Percentiles rank a stretch among this genome's conserved stretches.
Conservation (phyloP, 1,140 invertebrate genomes). For the Homalodisca vitripennis region DNA sequence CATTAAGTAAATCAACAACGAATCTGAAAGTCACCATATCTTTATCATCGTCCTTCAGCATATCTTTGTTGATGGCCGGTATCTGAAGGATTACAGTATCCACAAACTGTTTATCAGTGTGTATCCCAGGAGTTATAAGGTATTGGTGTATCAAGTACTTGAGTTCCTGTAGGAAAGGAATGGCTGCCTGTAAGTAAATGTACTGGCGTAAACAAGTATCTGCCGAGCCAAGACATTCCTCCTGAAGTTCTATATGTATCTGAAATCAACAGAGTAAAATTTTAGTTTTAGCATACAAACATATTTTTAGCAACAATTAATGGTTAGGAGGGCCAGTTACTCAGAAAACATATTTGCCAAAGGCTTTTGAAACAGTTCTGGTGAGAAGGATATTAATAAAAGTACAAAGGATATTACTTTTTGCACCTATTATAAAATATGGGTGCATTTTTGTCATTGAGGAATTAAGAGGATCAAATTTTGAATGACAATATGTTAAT, state of each 20-base stretch:
- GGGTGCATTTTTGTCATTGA: no score
- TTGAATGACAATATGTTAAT: no score
- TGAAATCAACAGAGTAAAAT: no score
- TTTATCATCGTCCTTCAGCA: not conserved
- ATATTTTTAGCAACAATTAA: no score
- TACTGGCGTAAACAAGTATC: slow-evolving; percentile 24
- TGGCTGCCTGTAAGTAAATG: slow-evolving; percentile 7
- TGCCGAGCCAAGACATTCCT: not conserved
- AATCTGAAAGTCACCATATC: slow-evolving; percentile 12
- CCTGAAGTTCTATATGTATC: slow-evolving; percentile 2
- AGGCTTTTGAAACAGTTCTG: no score
- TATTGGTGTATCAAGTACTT: slow-evolving; percentile 4
- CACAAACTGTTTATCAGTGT: not conserved
- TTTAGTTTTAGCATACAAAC: no score
- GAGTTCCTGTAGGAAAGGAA: slow-evolving; percentile 18
- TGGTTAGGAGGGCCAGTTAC: no score
- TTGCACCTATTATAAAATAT: no score
- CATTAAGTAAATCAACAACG: slow-evolving; percentile 17
- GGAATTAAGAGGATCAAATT: no score
- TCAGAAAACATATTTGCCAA: no score
- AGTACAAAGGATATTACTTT: no score
- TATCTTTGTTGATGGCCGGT: not conserved
- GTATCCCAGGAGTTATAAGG: not conserved
- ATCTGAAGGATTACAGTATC: not conserved
- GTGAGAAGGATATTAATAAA: no score